phyloP scores from a whole-genome alignment of 2,888 invertebrate species.

The Ceriagrion tenellum region DNA sequence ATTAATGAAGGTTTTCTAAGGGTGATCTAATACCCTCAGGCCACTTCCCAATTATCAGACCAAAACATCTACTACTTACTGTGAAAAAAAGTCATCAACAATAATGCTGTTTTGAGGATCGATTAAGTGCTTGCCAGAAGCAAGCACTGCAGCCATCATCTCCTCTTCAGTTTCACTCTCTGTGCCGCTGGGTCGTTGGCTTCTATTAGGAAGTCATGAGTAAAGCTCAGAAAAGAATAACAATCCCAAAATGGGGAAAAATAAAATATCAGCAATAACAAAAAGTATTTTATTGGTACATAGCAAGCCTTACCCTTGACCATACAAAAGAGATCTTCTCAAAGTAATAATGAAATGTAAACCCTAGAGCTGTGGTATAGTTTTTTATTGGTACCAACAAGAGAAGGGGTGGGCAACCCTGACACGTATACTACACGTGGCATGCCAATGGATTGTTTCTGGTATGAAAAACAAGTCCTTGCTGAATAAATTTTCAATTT shows the following conservation, averaged over 20 bases:
- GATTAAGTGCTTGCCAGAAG: slow-evolving; percentile 72
- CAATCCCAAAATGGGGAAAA: slow-evolving; percentile 29
- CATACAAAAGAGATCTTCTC: neutral
- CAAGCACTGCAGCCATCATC: slow-evolving; percentile 78
- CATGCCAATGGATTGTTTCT: no score
- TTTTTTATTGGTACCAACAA: no score
- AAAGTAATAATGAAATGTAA: neutral
- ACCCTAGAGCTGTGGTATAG: no score
- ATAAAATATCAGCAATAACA: slow-evolving; percentile 13
- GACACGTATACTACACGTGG: no score
- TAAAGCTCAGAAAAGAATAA: slow-evolving; percentile 46
- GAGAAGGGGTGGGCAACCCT: no score
- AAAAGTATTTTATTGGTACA: neutral
- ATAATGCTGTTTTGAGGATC: slow-evolving; percentile 76
- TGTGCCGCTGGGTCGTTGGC: slow-evolving; percentile 82
- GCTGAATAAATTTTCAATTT: no score
- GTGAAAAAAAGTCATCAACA: slow-evolving; percentile 77
- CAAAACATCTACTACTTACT: slow-evolving; percentile 76
- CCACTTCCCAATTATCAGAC: slow-evolving; percentile 73
- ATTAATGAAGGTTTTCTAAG: neutral
- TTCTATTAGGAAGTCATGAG: slow-evolving; percentile 62
- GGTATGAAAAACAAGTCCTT: no score
- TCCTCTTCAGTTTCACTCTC: slow-evolving; percentile 90
- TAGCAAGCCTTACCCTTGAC: neutral
- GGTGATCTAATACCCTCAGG: slow-evolving; percentile 30